phyloP scores from a whole-genome alignment of 2,797 vertebrate genomes.

The Perodicticus potto region DNA sequence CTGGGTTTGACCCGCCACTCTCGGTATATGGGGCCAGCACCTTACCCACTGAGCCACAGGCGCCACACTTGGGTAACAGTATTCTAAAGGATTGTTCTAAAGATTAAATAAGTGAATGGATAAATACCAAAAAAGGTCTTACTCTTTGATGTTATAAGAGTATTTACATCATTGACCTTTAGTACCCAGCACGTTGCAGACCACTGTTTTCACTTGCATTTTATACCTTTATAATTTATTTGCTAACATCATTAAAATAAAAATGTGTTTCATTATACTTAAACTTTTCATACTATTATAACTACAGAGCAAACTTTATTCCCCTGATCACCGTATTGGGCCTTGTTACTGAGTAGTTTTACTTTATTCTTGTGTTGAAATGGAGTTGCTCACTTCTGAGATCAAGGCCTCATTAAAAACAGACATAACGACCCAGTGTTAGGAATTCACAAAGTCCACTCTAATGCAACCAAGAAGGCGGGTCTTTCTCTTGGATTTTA shows the following conservation, averaged over 20 bases:
- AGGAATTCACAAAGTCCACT: neutral
- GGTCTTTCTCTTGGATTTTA: neutral
- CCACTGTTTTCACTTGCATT: neutral
- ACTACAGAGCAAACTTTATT: neutral
- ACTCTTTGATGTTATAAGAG: neutral
- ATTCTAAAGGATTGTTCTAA: neutral
- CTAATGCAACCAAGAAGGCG: neutral
- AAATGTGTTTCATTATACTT: neutral
- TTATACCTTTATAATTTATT: neutral
- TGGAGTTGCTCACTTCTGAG: neutral
- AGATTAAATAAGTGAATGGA: neutral
- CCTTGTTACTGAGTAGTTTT: neutral
- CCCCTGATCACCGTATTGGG: neutral
- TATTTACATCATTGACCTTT: slow-evolving; percentile 2
- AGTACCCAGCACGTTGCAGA: neutral
- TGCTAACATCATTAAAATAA: slow-evolving; percentile 19
- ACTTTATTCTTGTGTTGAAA: neutral
- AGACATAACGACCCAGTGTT: neutral
- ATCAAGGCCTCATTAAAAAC: neutral
- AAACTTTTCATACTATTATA: neutral
- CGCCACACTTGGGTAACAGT: neutral
- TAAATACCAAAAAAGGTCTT: neutral
- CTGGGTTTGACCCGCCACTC: too few species aligned
- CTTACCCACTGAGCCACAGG: neutral
- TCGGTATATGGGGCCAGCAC: neutral